Evolutionary conservation across 2,113 vertebrate genomes (phyloP).

Genomic region (Noctilio leporinus): DNA sequence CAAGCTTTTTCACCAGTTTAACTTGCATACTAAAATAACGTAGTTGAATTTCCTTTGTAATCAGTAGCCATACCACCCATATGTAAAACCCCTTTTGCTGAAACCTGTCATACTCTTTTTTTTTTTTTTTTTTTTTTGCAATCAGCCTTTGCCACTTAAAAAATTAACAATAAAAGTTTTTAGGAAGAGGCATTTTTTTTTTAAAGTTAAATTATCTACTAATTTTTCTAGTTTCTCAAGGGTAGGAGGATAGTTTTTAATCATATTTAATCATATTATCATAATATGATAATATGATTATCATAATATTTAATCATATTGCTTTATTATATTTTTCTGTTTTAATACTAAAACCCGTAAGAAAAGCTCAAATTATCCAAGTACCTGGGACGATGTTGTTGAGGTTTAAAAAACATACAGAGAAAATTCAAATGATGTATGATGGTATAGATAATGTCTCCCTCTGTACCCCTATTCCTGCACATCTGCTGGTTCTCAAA

Average conservation of each 20-base stretch:
- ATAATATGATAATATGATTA: too few species aligned
- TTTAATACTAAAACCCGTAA: slow-evolving; percentile 5
- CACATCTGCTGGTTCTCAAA: neutral
- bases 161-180: neutral
- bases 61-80: neutral
- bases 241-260: neutral
- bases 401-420: neutral
- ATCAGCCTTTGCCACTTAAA: neutral
- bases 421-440: neutral
- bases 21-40: neutral
- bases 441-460: neutral
- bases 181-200: neutral
- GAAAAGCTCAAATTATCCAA: neutral
- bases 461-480: neutral
- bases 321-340: neutral
- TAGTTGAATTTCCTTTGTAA: neutral
- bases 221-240: neutral
- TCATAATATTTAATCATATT: slow-evolving; percentile 3
- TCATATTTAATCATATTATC: neutral
- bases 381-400: neutral
- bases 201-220: neutral
- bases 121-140: neutral
- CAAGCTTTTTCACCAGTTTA: neutral
- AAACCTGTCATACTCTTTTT: neutral
- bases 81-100: neutral